Evolutionary conservation across 2,888 invertebrate species (phyloP), one percentile per base, ranked within the genome.

Genomic region (Ischnus inquisitorius): DNA sequence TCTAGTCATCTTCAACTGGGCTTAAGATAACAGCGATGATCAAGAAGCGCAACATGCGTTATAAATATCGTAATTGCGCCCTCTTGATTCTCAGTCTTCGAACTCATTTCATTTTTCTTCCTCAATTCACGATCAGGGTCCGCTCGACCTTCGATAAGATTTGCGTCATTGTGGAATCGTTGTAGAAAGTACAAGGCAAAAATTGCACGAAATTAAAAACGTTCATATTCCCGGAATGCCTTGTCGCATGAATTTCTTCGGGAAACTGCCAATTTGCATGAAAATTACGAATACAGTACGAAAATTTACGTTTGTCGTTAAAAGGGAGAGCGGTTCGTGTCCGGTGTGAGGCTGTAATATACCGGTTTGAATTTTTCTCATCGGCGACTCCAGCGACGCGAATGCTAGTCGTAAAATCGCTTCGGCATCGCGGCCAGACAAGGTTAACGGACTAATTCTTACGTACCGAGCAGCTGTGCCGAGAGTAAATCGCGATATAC

Each of bases 391-490:
- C 10, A 64, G 39, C 39, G 57, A 72, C 64, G 81, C 60, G 79
- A 76, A 65, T 77, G 67, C 41, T 8, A 57, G 43, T 77, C 72
- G 60, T 78, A 75, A 77, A 72, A 46, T 43, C 39, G 25, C 51
- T 79, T 77, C 57, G 43, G 34, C 39, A 34, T 65, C 16, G 54
- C 19, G 16, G 51, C 14, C 28, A 62, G 57, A 79, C 82, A 79
- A 85, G 81, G 85, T 82, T 79, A 85, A 80, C 57, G 76, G 51
- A 77, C 82, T 67, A 74, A 82, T 82, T 82, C n/a, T 72, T 71
- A 19, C 75, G 65, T 28, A 51, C 43, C 19, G 25, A 68, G 68
- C 74, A 79, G 65, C 75, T 75, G 64, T 43, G 62, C 67, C 64
- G 57, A 19, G 60, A 71, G 46, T 75, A 3, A 48, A 16, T 39